Evolutionary conservation across 2,113 vertebrate species (phyloP).

Genomic region (Piprites chloris): DNA sequence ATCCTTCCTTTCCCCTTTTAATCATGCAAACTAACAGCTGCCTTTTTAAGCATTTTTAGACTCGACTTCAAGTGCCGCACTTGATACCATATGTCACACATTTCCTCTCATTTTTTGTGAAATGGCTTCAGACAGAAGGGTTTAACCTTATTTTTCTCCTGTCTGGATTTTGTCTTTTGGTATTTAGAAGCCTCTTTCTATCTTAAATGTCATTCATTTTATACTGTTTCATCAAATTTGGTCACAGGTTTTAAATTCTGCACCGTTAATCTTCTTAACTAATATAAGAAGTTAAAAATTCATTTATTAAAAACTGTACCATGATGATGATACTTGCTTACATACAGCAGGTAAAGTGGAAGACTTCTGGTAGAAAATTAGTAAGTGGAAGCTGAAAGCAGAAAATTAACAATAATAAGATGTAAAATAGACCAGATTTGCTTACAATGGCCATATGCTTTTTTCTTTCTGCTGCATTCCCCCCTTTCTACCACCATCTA

Average conservation of each 20-base stretch:
- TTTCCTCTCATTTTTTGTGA: slow-evolving; percentile 37
- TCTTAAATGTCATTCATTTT: slow-evolving; percentile 5
- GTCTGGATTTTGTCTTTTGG: slow-evolving; percentile 39
- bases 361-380: neutral
- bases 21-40: slow-evolving; percentile 26
- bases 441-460: neutral
- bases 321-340: neutral
- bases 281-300: neutral
- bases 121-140: slow-evolving; percentile 23
- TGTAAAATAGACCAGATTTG: neutral
- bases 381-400: neutral
- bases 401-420: neutral
- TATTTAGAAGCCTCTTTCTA: slow-evolving; percentile 15
- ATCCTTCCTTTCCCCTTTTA: slow-evolving; percentile 43
- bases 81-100: slow-evolving; percentile 44
- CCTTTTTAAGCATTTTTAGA: slow-evolving; percentile 50
- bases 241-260: neutral
- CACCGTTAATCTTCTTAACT: slow-evolving; percentile 1
- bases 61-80: slow-evolving; percentile 22
- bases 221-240: neutral
- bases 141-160: slow-evolving; percentile 31
- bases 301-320: neutral
- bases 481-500: neutral
- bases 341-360: neutral
- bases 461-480: neutral